phyloP scores from a whole-genome alignment of 2,113 vertebrate genomes.

The Pseudolaguvia tuberculata region DNA sequence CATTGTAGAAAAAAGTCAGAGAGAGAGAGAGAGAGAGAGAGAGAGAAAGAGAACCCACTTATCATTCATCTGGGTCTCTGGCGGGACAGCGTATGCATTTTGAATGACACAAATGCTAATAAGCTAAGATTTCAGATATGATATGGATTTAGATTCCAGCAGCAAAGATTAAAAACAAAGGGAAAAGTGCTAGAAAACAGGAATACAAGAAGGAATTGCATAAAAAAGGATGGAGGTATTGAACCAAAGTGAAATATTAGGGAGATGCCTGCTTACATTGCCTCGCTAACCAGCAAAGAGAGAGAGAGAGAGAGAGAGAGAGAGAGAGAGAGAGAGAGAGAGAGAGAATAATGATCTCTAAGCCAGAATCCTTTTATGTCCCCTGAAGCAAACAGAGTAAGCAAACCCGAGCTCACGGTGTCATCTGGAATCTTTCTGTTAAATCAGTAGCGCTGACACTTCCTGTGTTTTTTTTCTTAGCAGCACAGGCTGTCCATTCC shows the following conservation, averaged over 20 bases:
- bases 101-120: too few species aligned
- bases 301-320: neutral
- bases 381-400: neutral
- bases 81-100: too few species aligned
- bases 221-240: neutral
- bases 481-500: neutral
- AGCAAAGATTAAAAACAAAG: neutral
- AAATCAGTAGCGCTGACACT: neutral
- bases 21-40: neutral
- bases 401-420: neutral
- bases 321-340: neutral
- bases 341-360: neutral
- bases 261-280: conserved; percentile 12
- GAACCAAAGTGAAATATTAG: conserved; percentile 6
- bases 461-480: neutral
- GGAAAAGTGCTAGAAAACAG: too few species aligned
- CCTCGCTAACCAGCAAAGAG: conserved; percentile 9
- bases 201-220: neutral
- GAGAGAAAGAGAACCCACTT: too few species aligned
- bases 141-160: neutral
- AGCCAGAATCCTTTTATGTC: neutral
- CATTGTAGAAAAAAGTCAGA: neutral
- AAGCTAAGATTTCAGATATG: too few species aligned
- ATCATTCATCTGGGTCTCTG: too few species aligned
- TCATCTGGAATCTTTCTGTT: neutral